phyloP scores from a whole-genome alignment of 2,113 vertebrate species.

The Platichthys flesus region DNA sequence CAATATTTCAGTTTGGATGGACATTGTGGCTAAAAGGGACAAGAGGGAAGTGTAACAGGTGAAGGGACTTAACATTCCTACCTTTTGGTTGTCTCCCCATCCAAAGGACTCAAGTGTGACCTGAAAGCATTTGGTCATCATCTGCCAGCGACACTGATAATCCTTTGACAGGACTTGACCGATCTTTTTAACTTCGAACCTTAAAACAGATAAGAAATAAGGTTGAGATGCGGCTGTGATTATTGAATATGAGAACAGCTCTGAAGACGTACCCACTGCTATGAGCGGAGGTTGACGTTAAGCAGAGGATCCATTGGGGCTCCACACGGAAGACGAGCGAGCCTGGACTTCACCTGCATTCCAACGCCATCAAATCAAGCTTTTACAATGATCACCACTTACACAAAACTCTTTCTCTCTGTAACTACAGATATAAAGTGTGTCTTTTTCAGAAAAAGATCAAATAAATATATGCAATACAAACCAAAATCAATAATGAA shows the following conservation, averaged over 20 bases:
- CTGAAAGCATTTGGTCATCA: constrained; percentile 87
- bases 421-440: no score
- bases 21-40: no score
- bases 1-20: no score
- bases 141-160: constrained; percentile 83
- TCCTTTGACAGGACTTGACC: constrained; percentile 76
- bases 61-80: constrained; percentile 46
- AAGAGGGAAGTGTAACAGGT: background rate
- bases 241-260: background rate
- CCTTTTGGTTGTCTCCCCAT: constrained; percentile 89
- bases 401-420: background rate
- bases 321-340: constrained; percentile 62
- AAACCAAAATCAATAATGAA: no score
- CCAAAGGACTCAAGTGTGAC: constrained; percentile 88
- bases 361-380: background rate
- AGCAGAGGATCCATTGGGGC: constrained; percentile 80
- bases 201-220: constrained; percentile 51
- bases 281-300: constrained; percentile 69
- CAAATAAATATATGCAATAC: no score
- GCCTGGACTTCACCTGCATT: constrained; percentile 72
- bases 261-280: constrained; percentile 83
- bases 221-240: background rate
- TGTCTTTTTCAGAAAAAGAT: no score
- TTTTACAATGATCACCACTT: background rate
- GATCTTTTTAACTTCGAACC: constrained; percentile 76